These are phyloP conservation scores for Onchidella celtica DNA, from an alignment of 2,888 invertebrate species.

Conservation along the genomic window DNA sequence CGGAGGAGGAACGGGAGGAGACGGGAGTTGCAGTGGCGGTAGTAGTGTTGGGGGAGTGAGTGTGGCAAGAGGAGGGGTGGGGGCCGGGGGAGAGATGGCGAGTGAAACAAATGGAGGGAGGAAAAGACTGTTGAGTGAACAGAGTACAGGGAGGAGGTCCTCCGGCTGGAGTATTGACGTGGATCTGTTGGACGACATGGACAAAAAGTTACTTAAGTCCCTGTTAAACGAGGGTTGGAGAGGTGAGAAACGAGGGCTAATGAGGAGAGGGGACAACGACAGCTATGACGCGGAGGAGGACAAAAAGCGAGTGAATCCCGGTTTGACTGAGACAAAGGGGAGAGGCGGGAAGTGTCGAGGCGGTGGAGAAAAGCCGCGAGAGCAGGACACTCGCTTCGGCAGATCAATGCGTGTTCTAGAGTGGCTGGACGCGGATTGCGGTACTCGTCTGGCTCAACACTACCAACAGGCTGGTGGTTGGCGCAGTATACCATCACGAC, in stretches of 20 bases:
- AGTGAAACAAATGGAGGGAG: background rate
- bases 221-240: constrained; percentile 39
- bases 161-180: constrained; percentile 13
- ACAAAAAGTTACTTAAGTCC: constrained; percentile 35
- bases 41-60: background rate
- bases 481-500: constrained; percentile 27
- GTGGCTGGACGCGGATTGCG: constrained; percentile 49
- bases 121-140: background rate
- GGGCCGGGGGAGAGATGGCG: background rate
- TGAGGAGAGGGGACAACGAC: constrained; percentile 7
- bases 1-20: background rate
- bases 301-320: constrained; percentile 17
- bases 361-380: constrained; percentile 6
- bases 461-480: constrained; percentile 47
- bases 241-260: background rate
- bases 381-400: constrained; percentile 36
- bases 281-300: constrained; percentile 16
- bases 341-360: constrained; percentile 22
- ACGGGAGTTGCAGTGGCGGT: background rate
- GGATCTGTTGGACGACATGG: constrained; percentile 32
- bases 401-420: constrained; percentile 49
- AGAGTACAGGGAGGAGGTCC: background rate
- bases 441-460: constrained; percentile 40
- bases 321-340: constrained; percentile 27
- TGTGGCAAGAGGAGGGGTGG: background rate